phyloP scores from a whole-genome alignment of 2,888 invertebrate species.

The Pilophorus perplexus region DNA sequence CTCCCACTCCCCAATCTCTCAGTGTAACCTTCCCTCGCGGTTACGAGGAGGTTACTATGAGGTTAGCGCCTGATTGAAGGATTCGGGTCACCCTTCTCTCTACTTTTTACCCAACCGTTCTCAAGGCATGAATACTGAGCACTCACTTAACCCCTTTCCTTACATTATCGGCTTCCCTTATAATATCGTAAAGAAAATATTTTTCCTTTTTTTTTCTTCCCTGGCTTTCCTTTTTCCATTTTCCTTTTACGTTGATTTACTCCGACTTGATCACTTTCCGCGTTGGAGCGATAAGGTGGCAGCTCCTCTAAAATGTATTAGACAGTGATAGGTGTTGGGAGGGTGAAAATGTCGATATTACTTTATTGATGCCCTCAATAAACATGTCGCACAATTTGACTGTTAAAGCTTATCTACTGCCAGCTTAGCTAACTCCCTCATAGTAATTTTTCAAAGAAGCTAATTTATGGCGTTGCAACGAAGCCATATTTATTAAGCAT shows the following conservation, averaged over 20 bases:
- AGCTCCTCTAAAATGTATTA: too few relatives aligned
- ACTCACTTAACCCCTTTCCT: constrained; percentile 27
- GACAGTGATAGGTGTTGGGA: too few relatives aligned
- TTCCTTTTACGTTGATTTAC: not conserved
- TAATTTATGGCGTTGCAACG: too few relatives aligned
- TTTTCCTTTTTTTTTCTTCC: not conserved
- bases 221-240: not conserved
- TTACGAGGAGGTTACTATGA: constrained; percentile 34
- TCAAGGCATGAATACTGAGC: constrained; percentile 40
- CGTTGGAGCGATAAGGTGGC: not conserved
- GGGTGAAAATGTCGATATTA: too few relatives aligned
- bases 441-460: too few relatives aligned
- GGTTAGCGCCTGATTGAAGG: constrained; percentile 40
- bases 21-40: not conserved
- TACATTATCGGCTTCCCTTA: constrained; percentile 23
- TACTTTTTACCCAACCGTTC: not conserved
- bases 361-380: too few relatives aligned
- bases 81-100: constrained; percentile 32
- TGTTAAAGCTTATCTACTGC: too few relatives aligned
- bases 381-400: too few relatives aligned
- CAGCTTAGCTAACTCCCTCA: too few relatives aligned
- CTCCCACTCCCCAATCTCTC: not conserved
- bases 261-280: not conserved
- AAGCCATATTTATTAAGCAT: too few relatives aligned
- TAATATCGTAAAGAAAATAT: constrained; percentile 2